phyloP scores from a whole-genome alignment of 2,113 vertebrate species.

The Macquaria australasica region DNA sequence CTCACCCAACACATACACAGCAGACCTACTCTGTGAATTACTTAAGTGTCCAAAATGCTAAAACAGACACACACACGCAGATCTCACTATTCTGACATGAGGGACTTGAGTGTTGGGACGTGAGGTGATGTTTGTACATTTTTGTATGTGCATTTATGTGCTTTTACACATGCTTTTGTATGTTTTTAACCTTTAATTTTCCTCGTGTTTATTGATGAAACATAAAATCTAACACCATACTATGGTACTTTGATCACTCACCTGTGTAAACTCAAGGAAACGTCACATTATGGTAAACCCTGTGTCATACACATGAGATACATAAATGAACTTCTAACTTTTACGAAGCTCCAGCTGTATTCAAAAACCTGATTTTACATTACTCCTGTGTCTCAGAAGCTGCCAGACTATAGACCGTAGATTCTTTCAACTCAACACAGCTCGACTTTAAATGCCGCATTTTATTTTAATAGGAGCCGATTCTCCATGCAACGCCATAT shows the following conservation, averaged over 20 bases:
- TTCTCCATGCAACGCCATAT: slow-evolving; percentile 54
- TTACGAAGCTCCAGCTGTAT: slow-evolving; percentile 22
- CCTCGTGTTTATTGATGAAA: not conserved
- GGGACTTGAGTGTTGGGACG: not conserved
- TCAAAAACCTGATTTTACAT: slow-evolving; percentile 31
- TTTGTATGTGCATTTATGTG: not conserved
- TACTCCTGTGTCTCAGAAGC: slow-evolving; percentile 12
- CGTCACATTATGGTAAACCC: slow-evolving; percentile 14
- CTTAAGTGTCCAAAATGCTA: slow-evolving; percentile 11
- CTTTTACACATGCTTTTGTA: not conserved
- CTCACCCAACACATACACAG: slow-evolving; percentile 37
- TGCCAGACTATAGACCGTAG: slow-evolving; percentile 10
- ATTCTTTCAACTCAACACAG: slow-evolving; percentile 5
- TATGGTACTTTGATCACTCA: not conserved
- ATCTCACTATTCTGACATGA: slow-evolving; percentile 35
- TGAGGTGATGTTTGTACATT: slow-evolving; percentile 27
- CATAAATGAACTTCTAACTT: slow-evolving; percentile 5
- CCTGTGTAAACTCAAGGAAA: not conserved
- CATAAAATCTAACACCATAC: not conserved
- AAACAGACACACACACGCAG: not conserved
- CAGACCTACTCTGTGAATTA: slow-evolving; percentile 25
- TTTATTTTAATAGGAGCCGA: slow-evolving; percentile 44
- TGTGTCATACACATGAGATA: slow-evolving; percentile 28
- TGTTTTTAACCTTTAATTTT: slow-evolving; percentile 21
- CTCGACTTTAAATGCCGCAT: slow-evolving; percentile 48